Conservation (phyloP, 2,797 vertebrate genomes). For the Sandelia bainsii region DNA sequence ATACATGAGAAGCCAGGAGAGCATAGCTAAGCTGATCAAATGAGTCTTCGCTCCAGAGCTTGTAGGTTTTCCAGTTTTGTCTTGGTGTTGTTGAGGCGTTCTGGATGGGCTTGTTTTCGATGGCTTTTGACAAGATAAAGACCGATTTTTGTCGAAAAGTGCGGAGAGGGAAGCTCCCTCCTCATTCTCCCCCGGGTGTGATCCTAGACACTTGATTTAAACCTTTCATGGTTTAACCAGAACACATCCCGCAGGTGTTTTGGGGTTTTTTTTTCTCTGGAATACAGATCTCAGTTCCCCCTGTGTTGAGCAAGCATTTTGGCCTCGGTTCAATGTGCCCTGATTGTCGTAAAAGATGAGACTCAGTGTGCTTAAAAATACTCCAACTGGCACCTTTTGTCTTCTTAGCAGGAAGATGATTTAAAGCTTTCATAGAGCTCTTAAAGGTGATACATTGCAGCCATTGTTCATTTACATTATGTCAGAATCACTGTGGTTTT, state of each 20-base stretch:
- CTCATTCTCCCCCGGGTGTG: conserved; percentile 61
- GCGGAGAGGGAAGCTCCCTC: conserved; percentile 14
- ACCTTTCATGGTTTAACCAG: conserved; percentile 77
- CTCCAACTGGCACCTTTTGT: conserved; percentile 47
- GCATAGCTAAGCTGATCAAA: conserved; percentile 81
- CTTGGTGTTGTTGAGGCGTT: conserved; percentile 59
- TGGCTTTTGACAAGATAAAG: conserved; percentile 75
- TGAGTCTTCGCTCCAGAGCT: conserved; percentile 67
- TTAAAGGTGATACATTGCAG: conserved; percentile 47
- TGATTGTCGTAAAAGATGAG: conserved; percentile 57
- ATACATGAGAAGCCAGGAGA: conserved; percentile 77
- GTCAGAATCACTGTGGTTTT: conserved; percentile 36
- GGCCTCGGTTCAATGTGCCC: conserved; percentile 57
- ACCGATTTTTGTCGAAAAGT: conserved; percentile 51
- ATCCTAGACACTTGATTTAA: conserved; percentile 78
- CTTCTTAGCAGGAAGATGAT: conserved; percentile 34
- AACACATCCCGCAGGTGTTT: conserved; percentile 77
- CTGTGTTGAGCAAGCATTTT: conserved; percentile 61
- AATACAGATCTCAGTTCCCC: conserved; percentile 46
- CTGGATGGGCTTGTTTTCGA: conserved; percentile 64
- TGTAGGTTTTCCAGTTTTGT: conserved; percentile 69
- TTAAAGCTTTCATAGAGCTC: conserved; percentile 41
- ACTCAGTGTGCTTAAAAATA: conserved; percentile 64
- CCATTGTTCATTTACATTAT: conserved; percentile 12
- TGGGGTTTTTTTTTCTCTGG: conserved; percentile 36